Base-by-base conservation (phyloP, 2,797 vertebrate species). In the Ctenopoma multispine region DNA sequence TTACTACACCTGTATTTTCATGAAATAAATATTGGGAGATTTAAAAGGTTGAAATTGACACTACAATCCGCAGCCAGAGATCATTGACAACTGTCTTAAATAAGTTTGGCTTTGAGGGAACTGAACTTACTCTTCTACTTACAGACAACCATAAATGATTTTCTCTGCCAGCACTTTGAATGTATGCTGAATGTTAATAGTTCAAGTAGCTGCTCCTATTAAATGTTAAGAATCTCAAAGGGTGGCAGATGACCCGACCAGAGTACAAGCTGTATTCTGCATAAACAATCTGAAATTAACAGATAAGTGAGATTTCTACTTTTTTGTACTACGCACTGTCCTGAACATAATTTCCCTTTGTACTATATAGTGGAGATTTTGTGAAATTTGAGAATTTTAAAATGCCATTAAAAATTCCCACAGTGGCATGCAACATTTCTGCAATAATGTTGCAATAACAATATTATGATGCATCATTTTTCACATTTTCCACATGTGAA, bases 1-100 rank as follows among this genome's bases (percentile, higher is more conserved):
- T 83, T 65, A 61, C 71, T 82, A 56, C 15, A 56, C 55, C 54
- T 49, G 21, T 63, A 54, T 72, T 69, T 72, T 72, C 51, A 63
- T 6, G 18, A 73, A 34, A 34, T 7, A 9, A 34, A 34, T 34
- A 34, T 9, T 66, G 41, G 29, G 24, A 2, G 24, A 57, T 64
- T 65, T 51, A 59, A 38, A 11, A 13, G 49, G 60, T 53, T 74
- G 20, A 13, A n/a, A 61, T 65, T 69, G 41, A 48, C 51, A 46
- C 40, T 17, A 6, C 1, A 0, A 57, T 49, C 51, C 51, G 70
- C 57, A 67, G 34, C 38, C 27, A 4, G 15, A 49, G 23, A 53
- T 44, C 43, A 40, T 63, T 4, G 44, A 49, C 23, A 53, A 41
- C 36, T 7, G n/a, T 40, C 38, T 46, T 54, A n/a, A 63, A 54